phyloP scores from a whole-genome alignment of 2,888 invertebrate genomes.

The Cantharis flavilabris region DNA sequence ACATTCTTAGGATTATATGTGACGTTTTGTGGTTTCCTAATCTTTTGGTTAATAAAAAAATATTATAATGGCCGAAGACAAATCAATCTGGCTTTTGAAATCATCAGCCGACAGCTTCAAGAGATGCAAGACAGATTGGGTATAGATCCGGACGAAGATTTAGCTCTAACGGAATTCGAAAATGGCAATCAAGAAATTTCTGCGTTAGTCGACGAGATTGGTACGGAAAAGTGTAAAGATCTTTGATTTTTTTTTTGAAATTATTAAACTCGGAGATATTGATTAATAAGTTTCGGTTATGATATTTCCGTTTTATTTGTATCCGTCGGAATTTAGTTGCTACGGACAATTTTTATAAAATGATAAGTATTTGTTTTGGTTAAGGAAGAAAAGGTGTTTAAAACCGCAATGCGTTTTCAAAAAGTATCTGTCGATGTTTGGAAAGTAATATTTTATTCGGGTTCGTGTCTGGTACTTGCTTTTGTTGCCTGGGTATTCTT shows the following conservation, averaged over 20 bases:
- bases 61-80: constrained; percentile 46
- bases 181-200: constrained; percentile 13
- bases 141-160: constrained; percentile 40
- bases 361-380: background rate
- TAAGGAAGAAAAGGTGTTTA: background rate
- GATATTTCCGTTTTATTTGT: constrained; percentile 6
- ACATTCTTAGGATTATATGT: constrained; percentile 32
- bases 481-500: constrained; percentile 68
- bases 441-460: constrained; percentile 68
- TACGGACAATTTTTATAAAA: background rate
- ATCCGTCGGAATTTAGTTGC: constrained; percentile 7
- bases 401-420: constrained; percentile 63
- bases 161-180: constrained; percentile 27
- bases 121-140: constrained; percentile 46
- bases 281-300: constrained; percentile 7
- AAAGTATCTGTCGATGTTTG: constrained; percentile 70
- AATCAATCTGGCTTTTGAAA: constrained; percentile 48
- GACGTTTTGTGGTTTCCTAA: constrained; percentile 44
- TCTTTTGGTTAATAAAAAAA: constrained; percentile 46
- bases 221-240: background rate
- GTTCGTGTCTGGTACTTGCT: constrained; percentile 65
- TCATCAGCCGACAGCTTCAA: constrained; percentile 50
- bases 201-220: background rate
- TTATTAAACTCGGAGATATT: background rate
- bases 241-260: background rate